Base-by-base conservation (phyloP, 2,113 vertebrate species). In the Tinamus guttatus region DNA sequence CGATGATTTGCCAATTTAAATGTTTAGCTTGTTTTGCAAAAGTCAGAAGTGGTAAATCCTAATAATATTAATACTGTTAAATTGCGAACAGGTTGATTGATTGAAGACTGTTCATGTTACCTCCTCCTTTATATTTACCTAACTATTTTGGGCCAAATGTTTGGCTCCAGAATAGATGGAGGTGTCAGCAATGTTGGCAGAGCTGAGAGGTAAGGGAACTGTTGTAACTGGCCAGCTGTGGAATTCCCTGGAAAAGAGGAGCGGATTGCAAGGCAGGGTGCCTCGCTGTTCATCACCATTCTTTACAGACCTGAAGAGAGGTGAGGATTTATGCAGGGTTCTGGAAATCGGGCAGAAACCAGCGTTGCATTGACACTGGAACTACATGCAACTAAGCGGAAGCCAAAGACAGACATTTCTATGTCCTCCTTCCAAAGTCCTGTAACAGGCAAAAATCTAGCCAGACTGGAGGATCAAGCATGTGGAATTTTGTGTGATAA, bases 1-100 rank as follows among this genome's bases (percentile, higher is more conserved):
- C 81, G 59, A 40, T 85, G 36, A 81, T 96, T 97, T 95, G 74
- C 93, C 93, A 91, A 41, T 82, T 89, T 74, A 94, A 96, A 94
- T 79, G 81, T 85, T 90, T 81, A 85, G 63, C 75, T 94, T 28
- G 54, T 96, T 94, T 95, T 94, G 81, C 89, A 93, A 40, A 84
- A 87, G 67, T 52, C 41, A 84, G 43, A 94, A 86, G 20, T 75
- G 43, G 36, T 95, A 91, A 94, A 74, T 63, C 63, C 27, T n/a
- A 34, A 69, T 76, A 87, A 92, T 87, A 80, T 88, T 92, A 65
- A 75, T 59, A 25, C 77, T 13, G 54, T 70, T 70, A 80, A 69
- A 58, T 59, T 89, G 18, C 32, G n/a, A 92, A 59, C 24, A 32
- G 54, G 59, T 94, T 84, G 74, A 0, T 58, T 76, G 28, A 8